These are phyloP conservation scores for Lepidothrix coronata DNA, from an alignment of 2,113 vertebrate species.

Conservation along the genomic window DNA sequence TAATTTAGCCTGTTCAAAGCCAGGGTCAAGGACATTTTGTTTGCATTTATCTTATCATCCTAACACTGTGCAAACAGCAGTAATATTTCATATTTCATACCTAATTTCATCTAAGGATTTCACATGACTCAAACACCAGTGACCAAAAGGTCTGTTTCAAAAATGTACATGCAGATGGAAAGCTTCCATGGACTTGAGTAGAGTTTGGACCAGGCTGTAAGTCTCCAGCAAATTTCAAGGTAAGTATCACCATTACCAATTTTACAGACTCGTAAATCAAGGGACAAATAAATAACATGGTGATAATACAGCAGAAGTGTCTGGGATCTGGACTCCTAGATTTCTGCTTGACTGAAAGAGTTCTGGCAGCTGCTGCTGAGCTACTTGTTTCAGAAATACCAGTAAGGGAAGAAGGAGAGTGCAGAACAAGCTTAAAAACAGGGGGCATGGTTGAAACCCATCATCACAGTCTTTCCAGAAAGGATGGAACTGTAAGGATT, in stretches of 20 bases:
- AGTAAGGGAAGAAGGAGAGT: background rate
- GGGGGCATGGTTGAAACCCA: background rate
- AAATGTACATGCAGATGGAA: background rate
- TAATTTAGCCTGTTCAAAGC: background rate
- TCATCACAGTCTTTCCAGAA: background rate
- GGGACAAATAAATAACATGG: background rate
- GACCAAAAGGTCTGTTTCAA: background rate
- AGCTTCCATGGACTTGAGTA: background rate
- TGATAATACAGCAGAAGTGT: background rate
- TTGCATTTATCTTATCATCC: background rate
- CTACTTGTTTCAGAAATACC: background rate
- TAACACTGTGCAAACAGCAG: background rate
- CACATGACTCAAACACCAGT: background rate
- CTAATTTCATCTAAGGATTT: background rate
- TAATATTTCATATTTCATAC: background rate
- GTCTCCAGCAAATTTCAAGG: background rate
- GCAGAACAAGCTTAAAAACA: background rate
- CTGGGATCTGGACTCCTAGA: background rate
- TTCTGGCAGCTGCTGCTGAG: background rate
- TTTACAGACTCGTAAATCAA: background rate
- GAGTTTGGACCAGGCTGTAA: background rate
- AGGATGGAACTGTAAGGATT: background rate
- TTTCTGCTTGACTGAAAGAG: background rate
- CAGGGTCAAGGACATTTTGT: background rate
- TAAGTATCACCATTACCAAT: background rate